Base-by-base conservation (phyloP, 2,888 invertebrate genomes). In the Leptopterna dolabrata region DNA sequence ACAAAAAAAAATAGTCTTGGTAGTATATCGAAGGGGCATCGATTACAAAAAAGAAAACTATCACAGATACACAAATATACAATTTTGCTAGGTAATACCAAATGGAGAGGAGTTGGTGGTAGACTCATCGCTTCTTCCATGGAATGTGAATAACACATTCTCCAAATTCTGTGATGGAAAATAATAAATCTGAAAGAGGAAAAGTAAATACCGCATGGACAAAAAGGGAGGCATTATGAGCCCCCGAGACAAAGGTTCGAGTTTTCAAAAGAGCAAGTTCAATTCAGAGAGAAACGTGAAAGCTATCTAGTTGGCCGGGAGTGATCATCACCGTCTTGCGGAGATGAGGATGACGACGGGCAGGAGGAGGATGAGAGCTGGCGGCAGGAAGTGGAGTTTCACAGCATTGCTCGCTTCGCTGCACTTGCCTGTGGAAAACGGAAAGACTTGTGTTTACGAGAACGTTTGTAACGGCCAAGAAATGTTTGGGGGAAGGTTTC, bases 261-360 rank as follows among this genome's bases (percentile, higher is more conserved):
- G 24, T 51, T 55, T 24, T 63, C 63, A 63, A 63, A 63, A 63
- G 63, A 63, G 63, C 63, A 63, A 63, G 63, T 63, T 63, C 63
- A 63, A 63, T 63, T 63, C 63, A 63, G 24, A 36, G 7, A 36
- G 16, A 83, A 71, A n/a, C n/a, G 84, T 45, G 76, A 85, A 71
- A 73, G 85, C 73, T 71, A 47, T 83, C 88, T 88, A 88, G 82
- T 78, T 70, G 4, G 78, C 51, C 24, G 70, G 63, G 41, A 88
- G 76, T 55, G 88, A 84, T 89, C 89, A 89, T 90, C 90, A 90
- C 90, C 90, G 90, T 43, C 82, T 51, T 24, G 71, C 41, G 29
- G 85, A 85, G 16, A 82, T 63, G 70, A 84, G 85, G 41, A 88
- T 29, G 43, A 89, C 45, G 73, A 87, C 45, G 0, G 82, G 36